Evolutionary conservation across 2,888 invertebrate genomes (phyloP).

Genomic region (Panopea generosa): DNA sequence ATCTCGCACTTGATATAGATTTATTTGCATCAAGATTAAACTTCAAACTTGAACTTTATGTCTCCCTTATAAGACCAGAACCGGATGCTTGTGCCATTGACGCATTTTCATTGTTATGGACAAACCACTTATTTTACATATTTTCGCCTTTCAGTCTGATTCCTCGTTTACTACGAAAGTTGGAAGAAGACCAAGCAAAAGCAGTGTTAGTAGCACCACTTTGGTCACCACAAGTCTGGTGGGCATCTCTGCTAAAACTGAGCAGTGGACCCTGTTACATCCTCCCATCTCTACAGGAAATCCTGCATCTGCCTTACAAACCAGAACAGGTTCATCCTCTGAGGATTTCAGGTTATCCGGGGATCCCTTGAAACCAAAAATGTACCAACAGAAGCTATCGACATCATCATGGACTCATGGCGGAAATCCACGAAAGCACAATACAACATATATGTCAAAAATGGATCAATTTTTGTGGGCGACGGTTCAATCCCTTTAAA

Average conservation of each 20-base stretch:
- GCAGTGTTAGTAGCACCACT: slow-evolving; percentile 31
- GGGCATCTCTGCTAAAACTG: slow-evolving; percentile 16
- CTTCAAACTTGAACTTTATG: slow-evolving; percentile 29
- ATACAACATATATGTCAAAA: slow-evolving; percentile 34
- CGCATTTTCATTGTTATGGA: slow-evolving; percentile 51
- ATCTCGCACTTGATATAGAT: slow-evolving; percentile 18
- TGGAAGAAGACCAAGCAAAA: slow-evolving; percentile 15
- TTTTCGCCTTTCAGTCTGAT: slow-evolving; percentile 60
- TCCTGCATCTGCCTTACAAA: slow-evolving; percentile 27
- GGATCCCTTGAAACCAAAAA: slow-evolving; percentile 18
- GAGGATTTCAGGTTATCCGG: slow-evolving; percentile 48
- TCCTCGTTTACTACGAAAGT: slow-evolving; percentile 17
- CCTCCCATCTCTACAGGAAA: slow-evolving; percentile 16
- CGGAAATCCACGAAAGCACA: slow-evolving; percentile 39
- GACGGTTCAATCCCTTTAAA: slow-evolving; percentile 20
- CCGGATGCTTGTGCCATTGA: slow-evolving; percentile 40
- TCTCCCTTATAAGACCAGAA: slow-evolving; percentile 40
- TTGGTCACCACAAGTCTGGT: slow-evolving; percentile 42
- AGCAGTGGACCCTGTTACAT: not conserved
- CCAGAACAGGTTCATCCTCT: slow-evolving; percentile 10
- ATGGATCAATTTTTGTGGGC: slow-evolving; percentile 39
- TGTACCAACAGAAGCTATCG: slow-evolving; percentile 28
- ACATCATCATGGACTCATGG: slow-evolving; percentile 55
- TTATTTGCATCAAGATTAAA: slow-evolving; percentile 53
- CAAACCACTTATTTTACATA: slow-evolving; percentile 13